Evolutionary conservation across 2,113 vertebrate species (phyloP).

Genomic region (Indri indri): DNA sequence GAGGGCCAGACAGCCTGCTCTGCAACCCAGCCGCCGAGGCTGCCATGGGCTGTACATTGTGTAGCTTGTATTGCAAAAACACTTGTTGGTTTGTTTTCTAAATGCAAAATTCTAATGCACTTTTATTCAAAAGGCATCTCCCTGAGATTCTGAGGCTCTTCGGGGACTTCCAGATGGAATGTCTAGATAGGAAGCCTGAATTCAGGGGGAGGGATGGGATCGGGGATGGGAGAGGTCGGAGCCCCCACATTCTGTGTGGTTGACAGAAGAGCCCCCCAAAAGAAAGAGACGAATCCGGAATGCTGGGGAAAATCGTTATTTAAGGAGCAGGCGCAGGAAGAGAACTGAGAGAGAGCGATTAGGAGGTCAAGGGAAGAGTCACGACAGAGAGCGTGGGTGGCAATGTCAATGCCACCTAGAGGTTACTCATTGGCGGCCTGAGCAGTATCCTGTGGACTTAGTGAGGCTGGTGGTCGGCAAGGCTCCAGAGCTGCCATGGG

Average conservation of each 20-base stretch:
- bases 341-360: neutral
- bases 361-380: neutral
- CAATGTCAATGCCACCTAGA: accelerated
- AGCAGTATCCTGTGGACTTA: neutral
- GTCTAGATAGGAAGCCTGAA: neutral
- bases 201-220: neutral
- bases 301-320: neutral
- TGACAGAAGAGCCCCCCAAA: neutral
- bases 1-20: neutral
- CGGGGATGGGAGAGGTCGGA: neutral
- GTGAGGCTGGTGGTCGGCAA: neutral
- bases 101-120: neutral
- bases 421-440: neutral
- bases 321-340: neutral
- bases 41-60: neutral
- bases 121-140: neutral
- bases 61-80: neutral
- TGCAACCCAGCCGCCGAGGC: neutral
- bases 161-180: neutral
- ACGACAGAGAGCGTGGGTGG: neutral
- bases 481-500: too few relatives aligned
- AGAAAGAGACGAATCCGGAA: neutral
- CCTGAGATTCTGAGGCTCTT: neutral
- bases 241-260: neutral
- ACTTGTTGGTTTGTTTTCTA: neutral